Percentiles rank a stretch among this genome's conserved stretches.
phyloP scores from a whole-genome alignment of 2,797 vertebrate species.

The Jordanella pulchra region DNA sequence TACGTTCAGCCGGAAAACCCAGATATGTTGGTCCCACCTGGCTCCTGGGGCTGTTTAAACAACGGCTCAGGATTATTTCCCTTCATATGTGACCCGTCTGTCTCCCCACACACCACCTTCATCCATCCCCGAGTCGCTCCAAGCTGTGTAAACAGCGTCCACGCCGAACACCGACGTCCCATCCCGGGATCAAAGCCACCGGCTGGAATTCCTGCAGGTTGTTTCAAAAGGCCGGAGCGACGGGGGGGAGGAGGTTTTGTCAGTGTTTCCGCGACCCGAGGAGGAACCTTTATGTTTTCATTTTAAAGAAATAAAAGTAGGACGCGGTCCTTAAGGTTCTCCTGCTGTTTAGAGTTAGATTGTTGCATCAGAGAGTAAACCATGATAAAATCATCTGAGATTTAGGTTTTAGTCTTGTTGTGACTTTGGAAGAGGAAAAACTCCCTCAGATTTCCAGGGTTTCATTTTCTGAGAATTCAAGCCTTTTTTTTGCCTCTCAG shows the following conservation, averaged over 20 bases:
- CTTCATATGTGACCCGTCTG: constrained; percentile 60
- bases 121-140: constrained; percentile 62
- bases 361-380: not conserved
- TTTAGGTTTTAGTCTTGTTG: not conserved
- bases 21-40: constrained; percentile 35
- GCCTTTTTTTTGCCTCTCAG: no score
- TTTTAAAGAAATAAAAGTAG: constrained; percentile 16
- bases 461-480: no score
- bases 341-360: not conserved
- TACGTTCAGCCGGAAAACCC: constrained; percentile 12
- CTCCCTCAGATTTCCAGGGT: no score
- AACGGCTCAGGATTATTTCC: constrained; percentile 45
- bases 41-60: constrained; percentile 43
- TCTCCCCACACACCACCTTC: constrained; percentile 53
- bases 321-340: not conserved
- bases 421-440: not conserved
- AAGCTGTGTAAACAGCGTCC: constrained; percentile 69
- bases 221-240: constrained; percentile 55
- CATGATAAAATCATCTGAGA: not conserved
- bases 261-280: constrained; percentile 57
- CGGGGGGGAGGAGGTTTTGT: constrained; percentile 54
- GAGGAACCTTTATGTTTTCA: constrained; percentile 29
- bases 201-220: constrained; percentile 65
- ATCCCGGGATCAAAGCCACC: constrained; percentile 60
- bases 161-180: constrained; percentile 57